Evolutionary conservation across 2,113 vertebrate species (phyloP).

Genomic region (Alaudala cheleensis): DNA sequence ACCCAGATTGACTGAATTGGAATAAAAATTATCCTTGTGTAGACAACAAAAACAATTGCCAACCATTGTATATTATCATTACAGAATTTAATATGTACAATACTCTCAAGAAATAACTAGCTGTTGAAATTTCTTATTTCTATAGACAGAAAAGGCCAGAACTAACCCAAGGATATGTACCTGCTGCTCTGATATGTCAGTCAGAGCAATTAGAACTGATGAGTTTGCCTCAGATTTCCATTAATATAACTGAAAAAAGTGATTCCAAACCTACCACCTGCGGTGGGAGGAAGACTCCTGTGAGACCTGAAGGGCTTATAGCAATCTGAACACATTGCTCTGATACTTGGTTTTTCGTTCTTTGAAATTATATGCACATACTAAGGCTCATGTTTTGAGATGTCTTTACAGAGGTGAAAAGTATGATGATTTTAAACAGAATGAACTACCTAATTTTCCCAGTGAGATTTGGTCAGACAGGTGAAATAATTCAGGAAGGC

Average conservation of each 20-base stretch:
- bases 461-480: background rate
- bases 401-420: background rate
- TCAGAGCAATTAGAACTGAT: background rate
- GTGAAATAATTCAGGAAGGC: background rate
- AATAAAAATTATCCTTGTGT: background rate
- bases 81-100: background rate
- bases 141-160: background rate
- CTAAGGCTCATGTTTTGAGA: background rate
- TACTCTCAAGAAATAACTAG: background rate
- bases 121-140: background rate
- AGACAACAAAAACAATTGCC: background rate
- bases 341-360: background rate
- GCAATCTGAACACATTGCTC: background rate
- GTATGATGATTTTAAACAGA: background rate
- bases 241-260: background rate
- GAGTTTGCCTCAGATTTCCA: background rate
- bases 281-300: accelerated
- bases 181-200: background rate
- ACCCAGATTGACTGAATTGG: background rate
- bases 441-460: background rate
- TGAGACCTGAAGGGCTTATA: background rate
- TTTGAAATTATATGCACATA: background rate
- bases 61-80: background rate
- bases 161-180: background rate
- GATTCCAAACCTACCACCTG: background rate